These are phyloP conservation scores for Oryzias celebensis DNA, from an alignment of 2,113 vertebrate genomes.

Conservation along the genomic window DNA sequence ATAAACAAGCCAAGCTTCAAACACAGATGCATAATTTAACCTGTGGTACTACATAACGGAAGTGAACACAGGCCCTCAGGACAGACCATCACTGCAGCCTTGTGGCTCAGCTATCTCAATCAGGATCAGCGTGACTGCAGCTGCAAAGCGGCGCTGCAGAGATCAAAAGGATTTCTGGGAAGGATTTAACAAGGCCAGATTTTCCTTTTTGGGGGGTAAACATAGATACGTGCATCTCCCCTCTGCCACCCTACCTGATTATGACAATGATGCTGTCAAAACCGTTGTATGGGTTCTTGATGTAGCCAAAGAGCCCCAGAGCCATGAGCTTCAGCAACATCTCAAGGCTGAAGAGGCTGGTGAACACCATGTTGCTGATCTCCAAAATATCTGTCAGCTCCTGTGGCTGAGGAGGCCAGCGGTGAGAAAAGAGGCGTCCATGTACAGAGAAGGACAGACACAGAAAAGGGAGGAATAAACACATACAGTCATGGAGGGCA, in stretches of 20 bases:
- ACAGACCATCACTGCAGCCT: conserved; percentile 11
- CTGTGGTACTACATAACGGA: conserved; percentile 55
- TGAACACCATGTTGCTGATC: conserved; percentile 98
- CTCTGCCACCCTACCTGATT: conserved; percentile 84
- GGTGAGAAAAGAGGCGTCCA: conserved; percentile 28
- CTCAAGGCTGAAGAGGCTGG: conserved; percentile 95
- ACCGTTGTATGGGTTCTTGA: conserved; percentile 96
- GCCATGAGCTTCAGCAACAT: conserved; percentile 95
- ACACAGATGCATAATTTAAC: conserved; percentile 57
- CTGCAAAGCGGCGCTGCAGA: conserved; percentile 4
- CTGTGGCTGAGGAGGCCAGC: conserved; percentile 79
- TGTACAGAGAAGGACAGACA: conserved; percentile 30
- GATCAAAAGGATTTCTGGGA: conserved; percentile 1
- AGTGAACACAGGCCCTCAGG: conserved; percentile 35
- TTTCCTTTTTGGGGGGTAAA: conserved; percentile 16
- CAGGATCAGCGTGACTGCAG: conserved; percentile 20
- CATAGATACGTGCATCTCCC: conserved; percentile 1
- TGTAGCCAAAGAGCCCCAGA: conserved; percentile 89
- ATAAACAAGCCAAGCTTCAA: conserved; percentile 51
- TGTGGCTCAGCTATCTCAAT: conserved; percentile 28
- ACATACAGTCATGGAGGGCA: conserved; percentile 18
- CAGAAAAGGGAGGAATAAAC: conserved; percentile 41
- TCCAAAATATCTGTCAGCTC: conserved; percentile 94
- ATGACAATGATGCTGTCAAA: conserved; percentile 95
- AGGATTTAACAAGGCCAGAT: conserved; percentile 2